These are phyloP conservation scores for Oryzias javanicus DNA, from an alignment of 2,113 vertebrate species.

Conservation along the genomic window DNA sequence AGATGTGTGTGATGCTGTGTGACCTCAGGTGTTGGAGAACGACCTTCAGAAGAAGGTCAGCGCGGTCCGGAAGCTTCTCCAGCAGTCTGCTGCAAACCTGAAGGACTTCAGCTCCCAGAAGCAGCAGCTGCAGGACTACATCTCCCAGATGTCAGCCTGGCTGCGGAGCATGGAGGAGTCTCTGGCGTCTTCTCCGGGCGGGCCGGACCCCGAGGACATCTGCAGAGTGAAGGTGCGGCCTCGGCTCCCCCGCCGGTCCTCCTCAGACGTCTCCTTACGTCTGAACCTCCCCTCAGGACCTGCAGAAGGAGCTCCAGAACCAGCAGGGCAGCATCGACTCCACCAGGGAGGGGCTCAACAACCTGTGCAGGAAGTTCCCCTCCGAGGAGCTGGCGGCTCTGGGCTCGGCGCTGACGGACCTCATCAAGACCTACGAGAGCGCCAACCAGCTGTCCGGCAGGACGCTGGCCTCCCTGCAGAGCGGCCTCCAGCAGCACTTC, in stretches of 20 bases:
- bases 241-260: not conserved
- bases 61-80: slow-evolving; percentile 81
- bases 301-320: slow-evolving; percentile 89
- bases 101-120: slow-evolving; percentile 84
- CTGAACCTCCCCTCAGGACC: slow-evolving; percentile 74
- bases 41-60: slow-evolving; percentile 87
- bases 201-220: slow-evolving; percentile 81
- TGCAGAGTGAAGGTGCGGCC: slow-evolving; percentile 86
- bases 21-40: slow-evolving; percentile 85
- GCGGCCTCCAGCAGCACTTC: slow-evolving; percentile 88
- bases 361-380: slow-evolving; percentile 90
- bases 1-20: slow-evolving; percentile 2
- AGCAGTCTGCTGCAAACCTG: slow-evolving; percentile 82
- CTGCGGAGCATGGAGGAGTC: slow-evolving; percentile 82
- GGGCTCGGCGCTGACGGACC: slow-evolving; percentile 81
- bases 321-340: slow-evolving; percentile 86
- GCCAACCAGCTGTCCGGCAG: slow-evolving; percentile 85
- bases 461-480: slow-evolving; percentile 84
- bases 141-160: slow-evolving; percentile 82
- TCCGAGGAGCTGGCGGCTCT: slow-evolving; percentile 85
- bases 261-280: too few relatives aligned
- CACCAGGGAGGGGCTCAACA: slow-evolving; percentile 87
- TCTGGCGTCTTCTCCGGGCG: slow-evolving; percentile 72
- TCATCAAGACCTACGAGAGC: slow-evolving; percentile 90
- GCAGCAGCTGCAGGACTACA: slow-evolving; percentile 83